phyloP scores from a whole-genome alignment of 1,140 invertebrate genomes.

The Nephotettix cincticeps region DNA sequence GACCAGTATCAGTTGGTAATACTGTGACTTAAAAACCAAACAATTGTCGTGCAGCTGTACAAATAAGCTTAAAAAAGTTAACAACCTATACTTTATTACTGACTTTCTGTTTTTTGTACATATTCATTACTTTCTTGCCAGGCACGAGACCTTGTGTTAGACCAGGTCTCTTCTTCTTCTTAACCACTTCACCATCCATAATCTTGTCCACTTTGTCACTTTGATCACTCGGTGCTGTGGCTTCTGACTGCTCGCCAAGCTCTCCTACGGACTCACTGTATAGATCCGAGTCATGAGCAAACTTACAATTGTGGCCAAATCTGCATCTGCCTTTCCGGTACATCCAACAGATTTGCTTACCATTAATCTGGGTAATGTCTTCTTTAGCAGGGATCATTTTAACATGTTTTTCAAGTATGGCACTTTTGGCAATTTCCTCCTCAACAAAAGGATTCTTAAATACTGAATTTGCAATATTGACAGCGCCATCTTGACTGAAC shows the following conservation, averaged over 20 bases:
- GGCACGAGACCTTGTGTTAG: slow-evolving; percentile 74
- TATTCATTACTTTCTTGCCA: slow-evolving; percentile 81
- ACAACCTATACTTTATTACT: background rate
- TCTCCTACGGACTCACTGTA: slow-evolving; percentile 11
- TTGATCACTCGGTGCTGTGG: background rate
- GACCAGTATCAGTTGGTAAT: too few species aligned
- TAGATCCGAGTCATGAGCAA: slow-evolving; percentile 86
- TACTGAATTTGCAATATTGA: slow-evolving; percentile 62
- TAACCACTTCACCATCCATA: slow-evolving; percentile 52
- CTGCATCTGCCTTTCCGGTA: slow-evolving; percentile 86
- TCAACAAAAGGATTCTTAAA: slow-evolving; percentile 89
- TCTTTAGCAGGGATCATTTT: slow-evolving; percentile 81
- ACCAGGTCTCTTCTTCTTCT: slow-evolving; percentile 73
- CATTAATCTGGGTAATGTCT: slow-evolving; percentile 74
- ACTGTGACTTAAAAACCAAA: too few species aligned
- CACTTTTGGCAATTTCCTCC: slow-evolving; percentile 83
- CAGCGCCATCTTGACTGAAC: slow-evolving; percentile 20
- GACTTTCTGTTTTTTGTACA: slow-evolving; percentile 62
- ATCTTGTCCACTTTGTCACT: background rate
- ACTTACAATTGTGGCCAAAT: slow-evolving; percentile 90
- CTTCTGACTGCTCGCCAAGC: background rate
- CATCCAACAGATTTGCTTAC: slow-evolving; percentile 91
- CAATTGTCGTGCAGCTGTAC: too few species aligned
- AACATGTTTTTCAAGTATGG: slow-evolving; percentile 88
- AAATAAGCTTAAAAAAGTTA: too few species aligned